phyloP scores from a whole-genome alignment of 2,888 invertebrate species.

The Cenopis cana region DNA sequence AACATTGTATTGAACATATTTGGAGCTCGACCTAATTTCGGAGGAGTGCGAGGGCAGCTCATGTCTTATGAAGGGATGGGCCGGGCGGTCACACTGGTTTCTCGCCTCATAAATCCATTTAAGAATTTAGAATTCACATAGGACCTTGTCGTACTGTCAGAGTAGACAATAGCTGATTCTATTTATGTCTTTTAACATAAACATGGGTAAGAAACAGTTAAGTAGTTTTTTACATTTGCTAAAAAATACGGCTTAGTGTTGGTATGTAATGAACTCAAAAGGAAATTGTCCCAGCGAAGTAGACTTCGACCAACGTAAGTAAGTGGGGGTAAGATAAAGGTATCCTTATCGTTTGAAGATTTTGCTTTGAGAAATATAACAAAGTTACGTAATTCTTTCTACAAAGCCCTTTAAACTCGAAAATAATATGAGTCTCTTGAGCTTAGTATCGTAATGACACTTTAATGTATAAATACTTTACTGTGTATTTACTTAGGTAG shows the following conservation, averaged over 20 bases:
- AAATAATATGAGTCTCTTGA: background rate
- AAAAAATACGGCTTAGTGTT: background rate
- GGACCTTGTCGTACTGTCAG: constrained; percentile 5
- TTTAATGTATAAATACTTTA: constrained; percentile 13
- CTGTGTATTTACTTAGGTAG: constrained; percentile 21
- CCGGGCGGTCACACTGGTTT: constrained; percentile 50
- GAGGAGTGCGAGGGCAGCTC: constrained; percentile 46
- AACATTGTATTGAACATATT: constrained; percentile 34
- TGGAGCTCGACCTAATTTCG: constrained; percentile 41
- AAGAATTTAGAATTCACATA: constrained; percentile 50
- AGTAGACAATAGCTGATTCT: background rate
- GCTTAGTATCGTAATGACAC: background rate
- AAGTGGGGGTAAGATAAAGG: too few species aligned
- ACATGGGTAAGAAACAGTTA: background rate
- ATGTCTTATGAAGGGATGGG: constrained; percentile 52
- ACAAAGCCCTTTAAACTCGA: background rate
- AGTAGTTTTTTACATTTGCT: background rate
- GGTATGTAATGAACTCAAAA: too few species aligned
- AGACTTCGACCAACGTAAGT: too few species aligned
- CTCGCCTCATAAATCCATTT: constrained; percentile 55
- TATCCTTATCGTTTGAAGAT: background rate
- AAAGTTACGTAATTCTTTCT: background rate
- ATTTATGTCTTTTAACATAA: background rate
- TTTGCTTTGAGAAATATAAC: background rate
- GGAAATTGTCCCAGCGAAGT: too few species aligned